Conservation (phyloP, 2,797 vertebrate species). For the Salmo trutta region DNA sequence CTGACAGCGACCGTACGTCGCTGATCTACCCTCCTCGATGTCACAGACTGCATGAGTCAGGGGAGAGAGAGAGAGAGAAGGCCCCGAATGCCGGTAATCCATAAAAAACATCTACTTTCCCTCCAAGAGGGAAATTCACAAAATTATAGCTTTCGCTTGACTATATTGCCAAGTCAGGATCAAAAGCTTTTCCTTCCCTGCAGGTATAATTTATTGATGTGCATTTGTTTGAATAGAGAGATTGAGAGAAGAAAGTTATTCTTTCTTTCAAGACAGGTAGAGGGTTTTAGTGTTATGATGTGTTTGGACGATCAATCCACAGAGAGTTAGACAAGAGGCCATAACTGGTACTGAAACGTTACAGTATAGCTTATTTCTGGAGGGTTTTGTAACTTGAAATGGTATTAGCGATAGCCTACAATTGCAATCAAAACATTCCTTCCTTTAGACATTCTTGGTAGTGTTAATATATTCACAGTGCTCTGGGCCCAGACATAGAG, state of each 20-base stretch:
- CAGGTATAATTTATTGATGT: slow-evolving; percentile 4
- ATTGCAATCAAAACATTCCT: background rate
- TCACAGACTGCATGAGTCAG: slow-evolving; percentile 6
- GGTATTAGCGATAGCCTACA: background rate
- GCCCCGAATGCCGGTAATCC: background rate
- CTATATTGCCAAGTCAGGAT: background rate
- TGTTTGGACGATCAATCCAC: background rate
- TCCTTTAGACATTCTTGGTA: background rate
- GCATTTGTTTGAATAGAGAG: background rate
- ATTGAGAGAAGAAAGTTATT: background rate
- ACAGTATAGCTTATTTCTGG: background rate
- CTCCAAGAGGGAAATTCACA: background rate
- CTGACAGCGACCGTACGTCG: slow-evolving; percentile 23
- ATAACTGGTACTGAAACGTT: background rate
- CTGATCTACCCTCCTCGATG: slow-evolving; percentile 11
- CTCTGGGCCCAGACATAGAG: background rate
- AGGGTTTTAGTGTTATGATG: background rate
- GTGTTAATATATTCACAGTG: background rate
- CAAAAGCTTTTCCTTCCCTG: background rate
- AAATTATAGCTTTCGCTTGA: background rate
- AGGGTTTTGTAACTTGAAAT: background rate
- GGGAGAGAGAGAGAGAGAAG: slow-evolving; percentile 56
- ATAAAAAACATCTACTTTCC: background rate
- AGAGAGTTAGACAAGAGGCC: background rate
- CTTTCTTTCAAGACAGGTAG: background rate